Percentiles rank a stretch among this genome's conserved stretches.
Evolutionary conservation across 1,140 invertebrate species (phyloP).

Genomic region (Lamellibrachia luymesi): DNA sequence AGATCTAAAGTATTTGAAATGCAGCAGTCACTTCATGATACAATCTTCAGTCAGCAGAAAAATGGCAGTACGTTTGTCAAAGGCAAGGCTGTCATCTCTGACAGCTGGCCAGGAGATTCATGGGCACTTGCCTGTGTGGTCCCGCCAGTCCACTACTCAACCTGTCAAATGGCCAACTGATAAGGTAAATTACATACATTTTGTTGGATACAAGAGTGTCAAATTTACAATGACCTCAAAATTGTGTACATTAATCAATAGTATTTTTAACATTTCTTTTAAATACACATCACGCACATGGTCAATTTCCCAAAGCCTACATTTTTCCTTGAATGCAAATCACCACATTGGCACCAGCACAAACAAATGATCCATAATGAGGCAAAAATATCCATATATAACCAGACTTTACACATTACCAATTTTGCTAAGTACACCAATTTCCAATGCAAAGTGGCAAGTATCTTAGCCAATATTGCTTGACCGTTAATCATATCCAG

Average conservation of each 20-base stretch:
- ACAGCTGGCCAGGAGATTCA: not conserved
- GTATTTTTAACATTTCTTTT: not conserved
- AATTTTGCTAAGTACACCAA: not conserved
- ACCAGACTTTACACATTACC: not conserved
- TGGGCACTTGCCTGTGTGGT: not conserved
- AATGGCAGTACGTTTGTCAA: not conserved
- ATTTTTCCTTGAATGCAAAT: not conserved
- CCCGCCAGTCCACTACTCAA: not conserved
- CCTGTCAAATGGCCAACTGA: not conserved
- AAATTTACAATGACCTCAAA: not conserved
- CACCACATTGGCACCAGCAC: not conserved
- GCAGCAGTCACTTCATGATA: not conserved
- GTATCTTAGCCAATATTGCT: not conserved
- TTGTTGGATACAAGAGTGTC: not conserved
- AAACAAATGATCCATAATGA: not conserved
- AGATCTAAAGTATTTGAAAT: not conserved
- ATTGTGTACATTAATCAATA: not conserved
- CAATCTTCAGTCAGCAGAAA: not conserved
- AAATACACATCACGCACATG: not conserved
- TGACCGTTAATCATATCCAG: not conserved
- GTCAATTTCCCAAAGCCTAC: not conserved
- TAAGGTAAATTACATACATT: not conserved
- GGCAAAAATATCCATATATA: not conserved
- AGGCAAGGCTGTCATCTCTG: not conserved
- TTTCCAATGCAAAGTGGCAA: not conserved